Evolutionary conservation across 2,797 vertebrate genomes (phyloP).

Genomic region (Poecile montanus): DNA sequence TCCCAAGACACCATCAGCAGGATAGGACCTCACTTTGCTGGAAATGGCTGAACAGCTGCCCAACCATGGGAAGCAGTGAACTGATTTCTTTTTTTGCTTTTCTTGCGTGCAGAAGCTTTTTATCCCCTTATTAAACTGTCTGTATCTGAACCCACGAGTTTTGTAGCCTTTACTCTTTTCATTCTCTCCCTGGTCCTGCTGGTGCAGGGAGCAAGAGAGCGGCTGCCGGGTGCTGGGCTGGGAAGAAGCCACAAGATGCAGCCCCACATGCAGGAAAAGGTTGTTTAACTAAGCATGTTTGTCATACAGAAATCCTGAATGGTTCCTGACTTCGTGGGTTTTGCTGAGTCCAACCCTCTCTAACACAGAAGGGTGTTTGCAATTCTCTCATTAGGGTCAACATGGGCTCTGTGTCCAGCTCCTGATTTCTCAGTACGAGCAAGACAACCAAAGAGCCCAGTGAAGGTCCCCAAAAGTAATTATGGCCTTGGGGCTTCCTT

Average conservation of each 20-base stretch:
- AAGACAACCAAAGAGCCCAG: rapidly evolving
- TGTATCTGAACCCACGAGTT: not conserved
- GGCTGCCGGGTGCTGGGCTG: not conserved
- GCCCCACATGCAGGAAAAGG: no score
- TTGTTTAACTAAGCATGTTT: no score
- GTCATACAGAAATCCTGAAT: not conserved
- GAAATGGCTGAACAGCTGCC: not conserved
- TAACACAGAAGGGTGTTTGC: not conserved
- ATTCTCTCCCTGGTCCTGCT: not conserved
- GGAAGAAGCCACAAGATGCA: no score
- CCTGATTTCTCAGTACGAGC: not conserved
- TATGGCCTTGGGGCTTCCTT: not conserved
- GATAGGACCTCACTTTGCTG: not conserved
- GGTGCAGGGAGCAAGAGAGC: not conserved
- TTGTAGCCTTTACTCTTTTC: not conserved
- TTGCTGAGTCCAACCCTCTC: not conserved
- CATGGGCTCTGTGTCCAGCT: rapidly evolving
- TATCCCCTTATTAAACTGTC: not conserved
- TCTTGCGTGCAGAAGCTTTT: not conserved
- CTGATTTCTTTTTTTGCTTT: not conserved
- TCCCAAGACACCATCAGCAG: not conserved
- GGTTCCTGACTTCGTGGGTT: not conserved
- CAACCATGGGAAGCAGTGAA: not conserved
- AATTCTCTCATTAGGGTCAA: not conserved
- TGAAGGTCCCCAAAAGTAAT: not conserved